phyloP scores from a whole-genome alignment of 2,113 vertebrate species.

The Archilochus colubris region DNA sequence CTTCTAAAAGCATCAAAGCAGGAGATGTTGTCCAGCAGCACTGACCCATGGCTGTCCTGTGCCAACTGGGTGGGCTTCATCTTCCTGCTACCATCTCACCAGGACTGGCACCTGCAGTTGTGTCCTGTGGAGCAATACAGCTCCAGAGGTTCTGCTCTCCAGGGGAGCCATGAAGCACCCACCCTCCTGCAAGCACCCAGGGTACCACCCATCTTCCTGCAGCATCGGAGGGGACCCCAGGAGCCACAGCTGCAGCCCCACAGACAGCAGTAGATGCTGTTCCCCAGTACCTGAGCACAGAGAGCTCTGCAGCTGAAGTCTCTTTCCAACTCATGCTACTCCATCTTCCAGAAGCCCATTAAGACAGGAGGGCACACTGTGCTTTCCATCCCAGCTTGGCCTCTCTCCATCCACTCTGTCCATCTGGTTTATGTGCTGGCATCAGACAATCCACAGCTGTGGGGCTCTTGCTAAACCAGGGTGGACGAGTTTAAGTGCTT shows the following conservation, averaged over 20 bases:
- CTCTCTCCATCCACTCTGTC: slow-evolving; percentile 29
- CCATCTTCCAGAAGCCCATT: slow-evolving; percentile 58
- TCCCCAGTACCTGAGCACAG: background rate
- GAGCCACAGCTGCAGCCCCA: background rate
- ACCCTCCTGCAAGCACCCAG: background rate
- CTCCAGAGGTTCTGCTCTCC: background rate
- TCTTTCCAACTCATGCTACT: slow-evolving; percentile 37
- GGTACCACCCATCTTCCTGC: background rate
- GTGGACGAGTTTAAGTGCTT: slow-evolving; percentile 32
- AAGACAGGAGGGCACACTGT: slow-evolving; percentile 44
- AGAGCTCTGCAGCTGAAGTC: slow-evolving; percentile 6
- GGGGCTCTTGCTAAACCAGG: slow-evolving; percentile 57
- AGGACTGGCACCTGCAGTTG: slow-evolving; percentile 7
- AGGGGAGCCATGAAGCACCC: background rate
- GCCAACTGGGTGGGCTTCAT: slow-evolving; percentile 20
- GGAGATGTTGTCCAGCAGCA: background rate
- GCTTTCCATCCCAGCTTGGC: slow-evolving; percentile 60
- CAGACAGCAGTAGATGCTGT: background rate
- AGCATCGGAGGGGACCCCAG: background rate
- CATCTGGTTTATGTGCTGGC: slow-evolving; percentile 71
- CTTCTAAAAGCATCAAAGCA: slow-evolving; percentile 35
- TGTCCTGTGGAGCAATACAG: background rate
- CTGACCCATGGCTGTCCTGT: background rate
- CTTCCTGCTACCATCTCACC: background rate
- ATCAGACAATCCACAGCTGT: slow-evolving; percentile 56